Percentiles rank a stretch among this genome's conserved stretches.
phyloP scores from a whole-genome alignment of 2,888 invertebrate genomes.

The Allolobophora icterica region DNA sequence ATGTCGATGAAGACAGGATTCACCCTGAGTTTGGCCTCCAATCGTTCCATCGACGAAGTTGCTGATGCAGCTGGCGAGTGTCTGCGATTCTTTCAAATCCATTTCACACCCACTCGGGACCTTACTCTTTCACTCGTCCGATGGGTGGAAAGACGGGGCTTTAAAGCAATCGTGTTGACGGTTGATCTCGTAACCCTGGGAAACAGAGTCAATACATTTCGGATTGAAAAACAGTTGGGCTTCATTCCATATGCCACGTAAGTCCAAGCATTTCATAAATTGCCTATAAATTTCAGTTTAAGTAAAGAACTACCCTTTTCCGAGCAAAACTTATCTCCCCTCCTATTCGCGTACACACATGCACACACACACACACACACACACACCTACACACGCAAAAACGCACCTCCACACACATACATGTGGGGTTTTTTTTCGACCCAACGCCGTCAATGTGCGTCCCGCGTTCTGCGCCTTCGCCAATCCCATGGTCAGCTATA shows the following conservation, averaged over 20 bases:
- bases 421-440: no score
- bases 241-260: neutral
- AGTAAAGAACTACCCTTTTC: neutral
- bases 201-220: neutral
- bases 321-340: neutral
- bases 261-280: neutral
- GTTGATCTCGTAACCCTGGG: neutral
- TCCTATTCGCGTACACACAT: no score
- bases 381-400: no score
- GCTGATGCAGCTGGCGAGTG: constrained; percentile 64
- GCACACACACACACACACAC: no score
- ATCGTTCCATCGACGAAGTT: constrained; percentile 86
- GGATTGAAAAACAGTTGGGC: neutral
- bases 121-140: neutral
- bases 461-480: no score
- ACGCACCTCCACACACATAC: no score
- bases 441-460: no score
- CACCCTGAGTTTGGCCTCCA: constrained; percentile 83
- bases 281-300: neutral
- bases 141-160: neutral
- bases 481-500: no score
- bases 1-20: constrained; percentile 77
- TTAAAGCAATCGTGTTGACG: neutral
- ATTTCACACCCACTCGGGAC: neutral
- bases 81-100: neutral